Base-by-base conservation (phyloP, 1,140 invertebrate genomes). In the Lethrus apterus region DNA sequence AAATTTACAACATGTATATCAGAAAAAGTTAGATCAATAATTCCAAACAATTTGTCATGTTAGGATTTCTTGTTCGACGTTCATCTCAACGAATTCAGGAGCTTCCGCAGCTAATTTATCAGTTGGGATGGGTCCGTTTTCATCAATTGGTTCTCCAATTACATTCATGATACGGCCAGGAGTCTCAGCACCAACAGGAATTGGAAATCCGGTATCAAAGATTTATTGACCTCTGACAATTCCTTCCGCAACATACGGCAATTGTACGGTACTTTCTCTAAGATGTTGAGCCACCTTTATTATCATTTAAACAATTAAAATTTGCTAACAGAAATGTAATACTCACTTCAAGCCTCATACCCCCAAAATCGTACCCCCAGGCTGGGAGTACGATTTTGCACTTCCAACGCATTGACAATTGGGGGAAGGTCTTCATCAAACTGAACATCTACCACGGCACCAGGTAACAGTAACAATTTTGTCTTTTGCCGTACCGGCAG, bases 191-290 rank as follows among this genome's bases (percentile, higher is more conserved):
- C 95, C 95, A 1, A 98, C 95, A 15, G 95, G 95, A 65, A 98
- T 98, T 9, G 95, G 93, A 34, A 77, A 88, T n/a, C 93, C 93
- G 54, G 88, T 90, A 66, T 98, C 95, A 5, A 81, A 58, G 31
- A 96, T 91, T 32, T 76, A 70, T 58, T 98, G 89, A 10, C 95
- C 95, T 57, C 95, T 79, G 11, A 98, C 83, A 53, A 98, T 71
- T 75, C 95, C 95, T 69, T 98, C 94, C 15, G 95, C 98, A 94
- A 98, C 98, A 64, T 94, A 94, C 76, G 98, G 98, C 18, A 94
- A 98, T 54, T 94, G 80, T 2, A 97, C 93, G 32, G 86, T 89
- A 67, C 87, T 96, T 66, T 98, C 93, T 60, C 93, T 93, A 57
- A 86, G 71, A 68, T 85, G 83, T 55, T 84, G 82, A 8, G 83